These are phyloP conservation scores for Andrena praecox DNA, from an alignment of 2,888 invertebrate species.

Conservation along the genomic window DNA sequence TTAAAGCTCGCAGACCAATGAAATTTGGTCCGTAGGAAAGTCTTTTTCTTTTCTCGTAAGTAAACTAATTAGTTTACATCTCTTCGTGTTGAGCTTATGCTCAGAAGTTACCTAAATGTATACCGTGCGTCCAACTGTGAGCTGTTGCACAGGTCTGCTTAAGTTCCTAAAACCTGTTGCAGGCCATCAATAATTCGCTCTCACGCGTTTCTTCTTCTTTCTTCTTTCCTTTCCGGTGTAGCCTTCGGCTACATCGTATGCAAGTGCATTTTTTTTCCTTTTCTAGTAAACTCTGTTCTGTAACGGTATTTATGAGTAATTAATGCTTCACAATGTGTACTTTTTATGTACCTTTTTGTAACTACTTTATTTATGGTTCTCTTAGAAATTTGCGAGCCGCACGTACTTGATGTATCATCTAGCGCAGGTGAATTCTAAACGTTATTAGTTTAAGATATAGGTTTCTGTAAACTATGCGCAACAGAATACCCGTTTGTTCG, in stretches of 20 bases:
- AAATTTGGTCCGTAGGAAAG: slow-evolving; percentile 26
- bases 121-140: slow-evolving; percentile 52
- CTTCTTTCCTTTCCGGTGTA: slow-evolving; percentile 26
- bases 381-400: slow-evolving; percentile 59
- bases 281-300: slow-evolving; percentile 36
- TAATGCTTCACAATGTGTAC: slow-evolving; percentile 45
- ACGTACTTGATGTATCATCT: slow-evolving; percentile 63
- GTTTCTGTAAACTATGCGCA: slow-evolving; percentile 48
- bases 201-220: slow-evolving; percentile 7
- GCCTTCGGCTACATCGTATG: slow-evolving; percentile 14
- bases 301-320: slow-evolving; percentile 40
- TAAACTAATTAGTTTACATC: slow-evolving; percentile 46
- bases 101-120: slow-evolving; percentile 64
- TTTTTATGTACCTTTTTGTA: slow-evolving; percentile 54
- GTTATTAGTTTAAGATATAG: slow-evolving; percentile 58
- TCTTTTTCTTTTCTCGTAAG: slow-evolving; percentile 35
- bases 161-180: slow-evolving; percentile 64
- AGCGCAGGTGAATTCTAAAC: slow-evolving; percentile 42
- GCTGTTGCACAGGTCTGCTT: slow-evolving; percentile 58
- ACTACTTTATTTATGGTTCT: slow-evolving; percentile 52
- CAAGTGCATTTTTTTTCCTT: slow-evolving; percentile 33
- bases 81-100: slow-evolving; percentile 54
- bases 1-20: slow-evolving; percentile 48
- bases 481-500: slow-evolving; percentile 48
- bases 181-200: slow-evolving; percentile 44